These are phyloP conservation scores for Hemibagrus guttatus DNA, from an alignment of 2,797 vertebrate species.

Conservation along the genomic window DNA sequence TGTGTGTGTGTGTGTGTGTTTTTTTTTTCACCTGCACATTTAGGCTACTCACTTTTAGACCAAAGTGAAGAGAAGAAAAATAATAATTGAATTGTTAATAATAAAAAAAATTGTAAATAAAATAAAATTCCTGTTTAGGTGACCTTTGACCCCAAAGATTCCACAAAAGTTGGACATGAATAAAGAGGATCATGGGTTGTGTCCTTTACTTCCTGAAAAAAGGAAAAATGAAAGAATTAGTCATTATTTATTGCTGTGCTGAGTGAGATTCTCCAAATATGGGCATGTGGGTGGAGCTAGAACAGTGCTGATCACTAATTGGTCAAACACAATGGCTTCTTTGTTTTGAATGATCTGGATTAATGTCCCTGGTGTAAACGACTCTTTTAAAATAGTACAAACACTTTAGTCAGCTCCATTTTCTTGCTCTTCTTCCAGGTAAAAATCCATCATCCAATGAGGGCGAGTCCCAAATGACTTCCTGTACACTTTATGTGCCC, in stretches of 20 bases:
- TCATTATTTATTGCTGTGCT: neutral
- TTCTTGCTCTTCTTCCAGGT: neutral
- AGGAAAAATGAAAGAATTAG: neutral
- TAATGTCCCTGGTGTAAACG: neutral
- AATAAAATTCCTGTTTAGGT: neutral
- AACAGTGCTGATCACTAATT: neutral
- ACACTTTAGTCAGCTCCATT: no score
- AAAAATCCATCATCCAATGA: neutral
- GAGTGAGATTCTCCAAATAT: neutral
- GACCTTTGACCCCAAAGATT: neutral
- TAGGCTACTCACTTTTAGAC: neutral
- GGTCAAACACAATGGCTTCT: neutral
- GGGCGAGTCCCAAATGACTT: neutral
- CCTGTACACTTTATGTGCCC: neutral
- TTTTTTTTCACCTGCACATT: neutral
- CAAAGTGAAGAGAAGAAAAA: neutral
- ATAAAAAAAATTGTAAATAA: neutral
- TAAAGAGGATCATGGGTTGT: neutral
- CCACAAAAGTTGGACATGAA: neutral
- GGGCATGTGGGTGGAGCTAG: slow-evolving; percentile 1
- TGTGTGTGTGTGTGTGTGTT: slow-evolving; percentile 26
- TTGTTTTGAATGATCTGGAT: neutral
- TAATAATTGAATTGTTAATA: neutral
- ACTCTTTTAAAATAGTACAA: no score
- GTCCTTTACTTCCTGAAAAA: neutral